phyloP scores from a whole-genome alignment of 2,888 invertebrate species.

The Lycia hirtaria region DNA sequence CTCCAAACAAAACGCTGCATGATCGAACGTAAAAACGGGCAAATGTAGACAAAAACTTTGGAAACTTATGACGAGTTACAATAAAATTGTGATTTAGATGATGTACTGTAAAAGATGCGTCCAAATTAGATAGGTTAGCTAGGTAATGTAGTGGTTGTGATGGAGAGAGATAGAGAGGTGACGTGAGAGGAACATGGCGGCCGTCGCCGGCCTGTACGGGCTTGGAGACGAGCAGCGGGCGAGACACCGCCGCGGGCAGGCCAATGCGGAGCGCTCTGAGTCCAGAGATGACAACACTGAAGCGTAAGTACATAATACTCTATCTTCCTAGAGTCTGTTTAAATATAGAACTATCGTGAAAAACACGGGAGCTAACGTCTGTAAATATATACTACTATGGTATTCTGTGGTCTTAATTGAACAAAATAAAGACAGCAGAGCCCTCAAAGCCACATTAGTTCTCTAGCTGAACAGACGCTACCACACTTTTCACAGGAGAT shows the following conservation, averaged over 20 bases:
- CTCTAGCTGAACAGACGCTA: too few relatives aligned
- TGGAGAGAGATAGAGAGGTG: slow-evolving; percentile 49
- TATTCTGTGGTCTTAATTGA: too few relatives aligned
- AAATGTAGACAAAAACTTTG: slow-evolving; percentile 37
- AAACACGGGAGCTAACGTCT: too few relatives aligned
- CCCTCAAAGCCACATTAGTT: too few relatives aligned
- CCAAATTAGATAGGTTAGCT: slow-evolving; percentile 72
- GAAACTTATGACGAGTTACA: slow-evolving; percentile 76
- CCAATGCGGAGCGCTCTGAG: slow-evolving; percentile 89
- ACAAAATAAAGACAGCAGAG: too few relatives aligned
- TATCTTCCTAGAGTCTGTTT: not conserved
- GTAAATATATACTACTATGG: too few relatives aligned
- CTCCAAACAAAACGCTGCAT: slow-evolving; percentile 16
- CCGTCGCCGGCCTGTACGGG: slow-evolving; percentile 92
- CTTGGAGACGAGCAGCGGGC: slow-evolving; percentile 90
- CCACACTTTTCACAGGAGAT: too few relatives aligned
- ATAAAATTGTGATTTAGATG: slow-evolving; percentile 77
- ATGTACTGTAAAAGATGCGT: slow-evolving; percentile 76
- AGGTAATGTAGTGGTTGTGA: slow-evolving; percentile 50
- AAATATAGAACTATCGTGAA: too few relatives aligned
- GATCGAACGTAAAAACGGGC: slow-evolving; percentile 26
- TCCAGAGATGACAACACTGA: slow-evolving; percentile 84
- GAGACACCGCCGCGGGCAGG: slow-evolving; percentile 81
- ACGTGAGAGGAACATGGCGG: slow-evolving; percentile 86
- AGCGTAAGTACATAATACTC: slow-evolving; percentile 75